Evolutionary conservation across 2,888 invertebrate genomes (phyloP).

Genomic region (Eristalis arbustorum): DNA sequence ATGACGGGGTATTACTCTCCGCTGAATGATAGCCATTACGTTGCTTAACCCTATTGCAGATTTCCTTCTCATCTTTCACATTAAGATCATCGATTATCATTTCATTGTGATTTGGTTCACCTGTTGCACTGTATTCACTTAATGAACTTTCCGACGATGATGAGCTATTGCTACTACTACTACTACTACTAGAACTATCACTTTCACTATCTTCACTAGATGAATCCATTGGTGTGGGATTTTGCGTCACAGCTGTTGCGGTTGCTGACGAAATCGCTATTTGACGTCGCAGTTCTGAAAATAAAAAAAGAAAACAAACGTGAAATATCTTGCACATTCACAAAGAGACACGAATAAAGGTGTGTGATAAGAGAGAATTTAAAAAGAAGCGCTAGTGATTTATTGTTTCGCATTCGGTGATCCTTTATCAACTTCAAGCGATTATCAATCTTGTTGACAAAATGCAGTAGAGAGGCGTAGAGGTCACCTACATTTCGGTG

Average conservation of each 20-base stretch:
- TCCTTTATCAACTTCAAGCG: too few relatives aligned
- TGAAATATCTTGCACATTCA: not conserved
- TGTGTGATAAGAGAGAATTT: too few relatives aligned
- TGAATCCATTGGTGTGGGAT: slow-evolving; percentile 77
- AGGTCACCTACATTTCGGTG: too few relatives aligned
- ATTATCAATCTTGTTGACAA: too few relatives aligned
- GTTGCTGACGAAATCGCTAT: slow-evolving; percentile 75
- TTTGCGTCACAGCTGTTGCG: slow-evolving; percentile 70
- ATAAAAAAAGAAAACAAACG: slow-evolving; percentile 1
- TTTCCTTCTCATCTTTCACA: slow-evolving; percentile 36
- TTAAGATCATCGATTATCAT: slow-evolving; percentile 39
- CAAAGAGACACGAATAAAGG: not conserved
- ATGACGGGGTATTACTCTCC: slow-evolving; percentile 40
- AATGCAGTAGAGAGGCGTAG: too few relatives aligned
- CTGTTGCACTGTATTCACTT: slow-evolving; percentile 71
- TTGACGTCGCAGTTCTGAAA: slow-evolving; percentile 77
- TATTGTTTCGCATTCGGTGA: too few relatives aligned
- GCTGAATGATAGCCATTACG: slow-evolving; percentile 60
- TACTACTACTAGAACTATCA: slow-evolving; percentile 82
- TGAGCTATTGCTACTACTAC: slow-evolving; percentile 81
- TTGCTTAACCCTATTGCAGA: slow-evolving; percentile 35
- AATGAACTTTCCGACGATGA: slow-evolving; percentile 76
- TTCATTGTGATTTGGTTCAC: slow-evolving; percentile 27
- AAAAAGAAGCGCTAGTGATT: too few relatives aligned
- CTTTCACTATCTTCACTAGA: slow-evolving; percentile 82